Evolutionary conservation across 2,888 invertebrate species (phyloP).

Genomic region (Philhelius pedissequus): DNA sequence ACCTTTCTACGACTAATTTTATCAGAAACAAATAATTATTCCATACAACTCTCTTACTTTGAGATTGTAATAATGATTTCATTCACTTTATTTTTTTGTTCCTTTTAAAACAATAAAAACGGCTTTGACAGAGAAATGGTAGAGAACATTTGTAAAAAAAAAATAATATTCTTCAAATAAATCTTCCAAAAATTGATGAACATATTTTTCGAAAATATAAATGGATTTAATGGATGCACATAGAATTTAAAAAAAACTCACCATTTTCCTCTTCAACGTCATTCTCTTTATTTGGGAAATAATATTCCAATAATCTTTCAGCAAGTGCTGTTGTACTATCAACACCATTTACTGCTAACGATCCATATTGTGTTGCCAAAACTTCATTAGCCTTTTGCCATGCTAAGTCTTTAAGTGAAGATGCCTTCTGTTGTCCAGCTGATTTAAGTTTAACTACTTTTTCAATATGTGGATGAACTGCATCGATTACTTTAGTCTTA

Average conservation of each 20-base stretch:
- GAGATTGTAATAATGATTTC: not conserved
- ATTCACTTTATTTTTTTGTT: no score
- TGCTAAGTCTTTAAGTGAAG: constrained; percentile 84
- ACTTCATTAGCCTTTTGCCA: constrained; percentile 87
- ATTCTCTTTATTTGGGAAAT: constrained; percentile 83
- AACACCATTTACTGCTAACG: constrained; percentile 83
- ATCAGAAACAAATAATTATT: no score
- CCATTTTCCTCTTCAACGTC: constrained; percentile 81
- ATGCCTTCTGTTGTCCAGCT: constrained; percentile 81
- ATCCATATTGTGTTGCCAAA: constrained; percentile 85
- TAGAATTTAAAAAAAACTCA: constrained; percentile 72
- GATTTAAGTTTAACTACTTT: constrained; percentile 76
- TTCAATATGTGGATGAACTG: constrained; percentile 81
- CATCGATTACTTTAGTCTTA: constrained; percentile 81
- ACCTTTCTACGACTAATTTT: not conserved
- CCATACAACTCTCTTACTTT: no score
- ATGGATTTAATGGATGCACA: not conserved
- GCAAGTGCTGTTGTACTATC: constrained; percentile 85
- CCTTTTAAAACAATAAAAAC: no score
- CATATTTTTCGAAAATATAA: not conserved
- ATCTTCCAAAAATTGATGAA: no score
- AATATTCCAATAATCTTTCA: constrained; percentile 87
- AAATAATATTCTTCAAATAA: no score
- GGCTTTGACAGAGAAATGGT: no score
- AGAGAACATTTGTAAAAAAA: no score